Conservation (phyloP, 2,113 vertebrate species). For the Lontra canadensis region DNA sequence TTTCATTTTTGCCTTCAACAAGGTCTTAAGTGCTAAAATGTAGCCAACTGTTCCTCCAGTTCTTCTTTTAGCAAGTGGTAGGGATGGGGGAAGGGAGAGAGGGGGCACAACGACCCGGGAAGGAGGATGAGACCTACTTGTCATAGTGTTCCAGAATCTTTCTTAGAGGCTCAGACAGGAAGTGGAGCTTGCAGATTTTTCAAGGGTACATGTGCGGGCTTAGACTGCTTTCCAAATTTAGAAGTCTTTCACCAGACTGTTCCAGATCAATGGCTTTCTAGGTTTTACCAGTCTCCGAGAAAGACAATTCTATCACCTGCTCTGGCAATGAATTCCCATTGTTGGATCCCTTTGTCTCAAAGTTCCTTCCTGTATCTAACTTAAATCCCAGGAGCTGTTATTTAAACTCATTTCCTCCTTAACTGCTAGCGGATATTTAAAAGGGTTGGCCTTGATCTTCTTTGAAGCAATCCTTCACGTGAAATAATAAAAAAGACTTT, state of each 20-base stretch:
- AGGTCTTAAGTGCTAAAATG: not conserved
- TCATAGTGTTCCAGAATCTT: not conserved
- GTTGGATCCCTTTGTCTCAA: not conserved
- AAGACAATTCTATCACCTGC: not conserved
- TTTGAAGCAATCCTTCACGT: not conserved
- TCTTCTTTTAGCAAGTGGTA: not conserved
- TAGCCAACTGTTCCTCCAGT: not conserved
- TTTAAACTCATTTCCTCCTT: conserved; percentile 37
- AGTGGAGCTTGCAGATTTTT: not conserved
- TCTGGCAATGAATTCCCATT: not conserved
- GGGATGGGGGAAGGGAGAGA: fast-evolving
- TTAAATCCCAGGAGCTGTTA: not conserved
- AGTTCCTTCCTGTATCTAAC: conserved; percentile 31
- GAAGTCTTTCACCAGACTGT: not conserved
- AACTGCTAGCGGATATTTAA: not conserved
- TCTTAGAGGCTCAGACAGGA: not conserved
- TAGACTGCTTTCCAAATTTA: not conserved
- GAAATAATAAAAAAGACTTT: not conserved
- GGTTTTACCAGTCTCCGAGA: not conserved
- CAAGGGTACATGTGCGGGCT: not conserved
- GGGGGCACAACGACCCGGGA: not conserved
- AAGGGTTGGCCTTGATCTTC: not conserved
- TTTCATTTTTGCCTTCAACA: conserved; percentile 29
- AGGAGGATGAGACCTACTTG: not conserved
- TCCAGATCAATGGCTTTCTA: not conserved